Evolutionary conservation across 64 coral and sea anemone species (phyloP).

Genomic region (Acropora tenuis): DNA sequence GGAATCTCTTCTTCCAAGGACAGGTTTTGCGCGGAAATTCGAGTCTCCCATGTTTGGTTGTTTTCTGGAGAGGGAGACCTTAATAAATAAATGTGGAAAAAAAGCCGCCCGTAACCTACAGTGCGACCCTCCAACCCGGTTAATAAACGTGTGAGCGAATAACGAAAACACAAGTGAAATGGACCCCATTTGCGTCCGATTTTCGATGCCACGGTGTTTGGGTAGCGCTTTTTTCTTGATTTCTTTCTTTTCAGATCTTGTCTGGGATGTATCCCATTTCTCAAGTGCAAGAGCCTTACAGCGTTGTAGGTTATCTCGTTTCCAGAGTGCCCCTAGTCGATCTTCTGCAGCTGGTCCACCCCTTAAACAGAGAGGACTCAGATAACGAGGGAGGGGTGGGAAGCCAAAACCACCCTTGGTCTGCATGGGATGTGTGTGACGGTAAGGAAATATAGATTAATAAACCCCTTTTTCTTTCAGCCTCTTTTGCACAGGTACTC

Average conservation of each 20-base stretch:
- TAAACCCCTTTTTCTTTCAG: too few species aligned
- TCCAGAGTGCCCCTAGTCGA: constrained; percentile 54
- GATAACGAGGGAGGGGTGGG: constrained; percentile 26
- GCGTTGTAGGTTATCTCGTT: constrained; percentile 54
- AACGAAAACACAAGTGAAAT: too few species aligned
- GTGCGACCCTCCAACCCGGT: not conserved
- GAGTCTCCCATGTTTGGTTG: too few species aligned
- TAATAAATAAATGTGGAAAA: too few species aligned
- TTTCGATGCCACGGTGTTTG: too few species aligned
- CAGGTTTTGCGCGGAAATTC: too few species aligned
- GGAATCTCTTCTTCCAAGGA: too few species aligned
- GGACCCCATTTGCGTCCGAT: too few species aligned
- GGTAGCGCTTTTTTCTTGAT: not conserved
- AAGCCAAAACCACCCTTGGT: constrained; percentile 49
- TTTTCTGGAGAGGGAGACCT: too few species aligned
- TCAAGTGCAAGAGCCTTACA: constrained; percentile 82
- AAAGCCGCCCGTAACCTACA: too few species aligned
- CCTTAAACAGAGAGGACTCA: constrained; percentile 20
- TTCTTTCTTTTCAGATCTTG: constrained; percentile 39
- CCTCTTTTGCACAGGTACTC: too few species aligned
- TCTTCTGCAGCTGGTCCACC: constrained; percentile 58
- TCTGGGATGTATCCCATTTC: constrained; percentile 71
- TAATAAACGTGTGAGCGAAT: too few species aligned
- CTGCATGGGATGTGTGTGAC: constrained; percentile 82
- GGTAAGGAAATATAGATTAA: constrained; percentile 9